These are phyloP conservation scores for Pseudomyrmex dendroicus DNA, from an alignment of 1,140 invertebrate genomes.

Conservation along the genomic window DNA sequence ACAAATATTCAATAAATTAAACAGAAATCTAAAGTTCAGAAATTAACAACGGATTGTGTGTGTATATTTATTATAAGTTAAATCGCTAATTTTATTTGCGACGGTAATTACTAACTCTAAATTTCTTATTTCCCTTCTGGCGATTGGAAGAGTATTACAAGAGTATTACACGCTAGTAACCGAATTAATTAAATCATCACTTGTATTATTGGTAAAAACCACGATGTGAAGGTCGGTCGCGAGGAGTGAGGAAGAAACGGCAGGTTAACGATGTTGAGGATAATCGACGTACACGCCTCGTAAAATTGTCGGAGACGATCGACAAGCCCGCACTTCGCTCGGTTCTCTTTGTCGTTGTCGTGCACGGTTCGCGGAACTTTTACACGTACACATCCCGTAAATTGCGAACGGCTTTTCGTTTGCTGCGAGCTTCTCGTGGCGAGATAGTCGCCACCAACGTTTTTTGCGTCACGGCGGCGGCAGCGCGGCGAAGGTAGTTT, in stretches of 20 bases:
- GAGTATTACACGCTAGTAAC: background rate
- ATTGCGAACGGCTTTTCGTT: background rate
- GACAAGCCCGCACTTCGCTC: conserved; percentile 69
- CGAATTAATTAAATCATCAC: conserved; percentile 22
- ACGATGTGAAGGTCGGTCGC: background rate
- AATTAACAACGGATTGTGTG: no score
- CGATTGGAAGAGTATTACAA: background rate
- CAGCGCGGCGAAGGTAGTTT: no score
- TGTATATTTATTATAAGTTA: no score
- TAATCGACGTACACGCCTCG: conserved; percentile 75
- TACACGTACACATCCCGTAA: conserved; percentile 7
- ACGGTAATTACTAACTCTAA: background rate
- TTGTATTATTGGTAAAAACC: conserved; percentile 17
- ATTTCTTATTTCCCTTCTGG: conserved; percentile 3
- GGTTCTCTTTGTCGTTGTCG: conserved; percentile 46
- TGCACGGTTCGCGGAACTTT: conserved; percentile 44
- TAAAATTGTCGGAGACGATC: conserved; percentile 78
- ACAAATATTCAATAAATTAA: no score
- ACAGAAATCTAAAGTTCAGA: no score
- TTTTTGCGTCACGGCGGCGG: no score
- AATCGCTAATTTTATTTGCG: background rate
- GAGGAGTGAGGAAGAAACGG: conserved; percentile 12
- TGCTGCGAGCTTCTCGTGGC: background rate
- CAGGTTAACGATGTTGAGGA: conserved; percentile 53
- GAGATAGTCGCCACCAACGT: background rate